These are phyloP conservation scores for Rhynchophorus ferrugineus DNA, from an alignment of 1,140 invertebrate genomes.

Conservation along the genomic window DNA sequence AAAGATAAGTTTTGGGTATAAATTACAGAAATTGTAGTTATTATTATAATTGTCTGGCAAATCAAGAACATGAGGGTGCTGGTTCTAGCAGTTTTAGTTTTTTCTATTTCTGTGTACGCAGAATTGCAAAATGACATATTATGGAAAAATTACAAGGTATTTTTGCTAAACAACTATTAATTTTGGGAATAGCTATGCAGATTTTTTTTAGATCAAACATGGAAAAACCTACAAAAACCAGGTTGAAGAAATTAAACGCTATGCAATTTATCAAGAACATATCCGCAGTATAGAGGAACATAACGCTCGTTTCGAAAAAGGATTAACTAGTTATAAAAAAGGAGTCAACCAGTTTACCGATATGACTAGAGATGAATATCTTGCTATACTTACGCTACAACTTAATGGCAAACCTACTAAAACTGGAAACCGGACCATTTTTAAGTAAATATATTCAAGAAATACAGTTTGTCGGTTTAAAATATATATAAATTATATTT, in stretches of 20 bases:
- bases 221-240: constrained; percentile 12
- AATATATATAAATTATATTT: background rate
- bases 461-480: no score
- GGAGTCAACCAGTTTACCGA: constrained; percentile 74
- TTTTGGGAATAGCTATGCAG: no score
- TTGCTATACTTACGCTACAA: background rate
- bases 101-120: no score
- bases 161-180: no score
- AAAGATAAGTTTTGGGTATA: no score
- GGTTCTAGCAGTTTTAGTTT: no score
- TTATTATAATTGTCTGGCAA: no score
- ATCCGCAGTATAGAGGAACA: constrained; percentile 74
- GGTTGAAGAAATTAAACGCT: constrained; percentile 67
- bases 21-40: no score
- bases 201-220: constrained; percentile 9
- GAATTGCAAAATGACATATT: no score
- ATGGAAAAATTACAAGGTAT: no score
- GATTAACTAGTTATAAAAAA: constrained; percentile 54
- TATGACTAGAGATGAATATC: constrained; percentile 75
- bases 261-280: constrained; percentile 81
- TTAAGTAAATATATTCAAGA: background rate
- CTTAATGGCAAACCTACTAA: background rate
- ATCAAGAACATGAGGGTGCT: no score
- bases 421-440: background rate
- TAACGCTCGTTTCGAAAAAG: constrained; percentile 59